phyloP scores from a whole-genome alignment of 2,888 invertebrate genomes.

The Zootermopsis nevadensis region DNA sequence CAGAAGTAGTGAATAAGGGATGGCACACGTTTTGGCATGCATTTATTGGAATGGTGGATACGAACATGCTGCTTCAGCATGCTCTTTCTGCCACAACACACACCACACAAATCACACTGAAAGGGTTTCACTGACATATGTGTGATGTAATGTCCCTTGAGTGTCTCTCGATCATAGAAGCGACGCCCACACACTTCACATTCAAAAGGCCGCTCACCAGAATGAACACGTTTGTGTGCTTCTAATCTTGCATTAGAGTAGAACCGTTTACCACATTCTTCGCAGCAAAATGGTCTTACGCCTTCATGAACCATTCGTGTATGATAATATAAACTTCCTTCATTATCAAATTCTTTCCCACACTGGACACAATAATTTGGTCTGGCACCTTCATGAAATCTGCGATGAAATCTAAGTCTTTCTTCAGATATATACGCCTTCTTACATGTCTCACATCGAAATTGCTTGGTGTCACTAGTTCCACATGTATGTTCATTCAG shows the following conservation, averaged over 20 bases:
- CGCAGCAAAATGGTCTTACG: constrained; percentile 47
- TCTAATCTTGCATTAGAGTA: constrained; percentile 43
- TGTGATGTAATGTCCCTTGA: constrained; percentile 49
- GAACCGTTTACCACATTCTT: constrained; percentile 46
- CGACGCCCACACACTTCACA: constrained; percentile 47
- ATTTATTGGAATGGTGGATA: constrained; percentile 41
- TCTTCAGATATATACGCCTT: constrained; percentile 45
- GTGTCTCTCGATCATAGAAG: constrained; percentile 47
- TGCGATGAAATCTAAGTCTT: constrained; percentile 47
- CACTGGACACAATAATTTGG: constrained; percentile 48
- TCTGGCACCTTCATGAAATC: constrained; percentile 49
- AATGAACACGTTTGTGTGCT: constrained; percentile 47
- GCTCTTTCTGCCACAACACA: constrained; percentile 46
- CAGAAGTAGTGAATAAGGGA: constrained; percentile 53
- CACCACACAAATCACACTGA: constrained; percentile 51
- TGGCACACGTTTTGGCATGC: constrained; percentile 45
- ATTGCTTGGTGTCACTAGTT: constrained; percentile 37
- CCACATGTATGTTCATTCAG: constrained; percentile 47
- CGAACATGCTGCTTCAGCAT: constrained; percentile 49
- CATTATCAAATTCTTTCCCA: constrained; percentile 50
- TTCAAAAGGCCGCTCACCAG: constrained; percentile 48
- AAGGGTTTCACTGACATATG: constrained; percentile 50
- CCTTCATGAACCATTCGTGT: constrained; percentile 50
- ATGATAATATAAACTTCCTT: constrained; percentile 51
- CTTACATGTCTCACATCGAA: constrained; percentile 42